Evolutionary conservation across 1,140 invertebrate species (phyloP), one percentile per base, ranked within the genome.

Genomic region (Heliconius congener): DNA sequence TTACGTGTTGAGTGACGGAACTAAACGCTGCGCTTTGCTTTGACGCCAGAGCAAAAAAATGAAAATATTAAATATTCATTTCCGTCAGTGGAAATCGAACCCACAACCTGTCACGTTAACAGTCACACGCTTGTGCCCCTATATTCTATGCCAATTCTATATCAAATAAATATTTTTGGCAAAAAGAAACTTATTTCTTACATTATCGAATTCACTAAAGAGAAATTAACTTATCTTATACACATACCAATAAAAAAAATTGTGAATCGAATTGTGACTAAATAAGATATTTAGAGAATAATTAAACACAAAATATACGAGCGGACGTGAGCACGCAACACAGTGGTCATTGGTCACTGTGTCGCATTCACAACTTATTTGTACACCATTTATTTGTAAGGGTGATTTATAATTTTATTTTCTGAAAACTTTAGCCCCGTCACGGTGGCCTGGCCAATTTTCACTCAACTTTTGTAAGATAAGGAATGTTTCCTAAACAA

Each of bases 401-500:
- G 16, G 76, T 84, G 77, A 84, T 81, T 81, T 81, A 81, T 77
- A 72, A 71, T 42, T 74, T 75, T 72, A 74, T 81, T 30, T 30
- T 77, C 57, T 70, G 30, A 80, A 79, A 73, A 55, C 73, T 57
- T 37, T 83, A 13, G 84, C 79, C 82, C 84, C 55, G 85, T 89
- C 89, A 90, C 85, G 88, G 89, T 88, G 89, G 89, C 84, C 88
- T 86, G 23, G 82, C 79, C 13, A 81, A 82, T 84, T 84, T 88
- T 86, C 83, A 85, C 77, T 85, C 34, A n/a, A 80, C 71, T 84
- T 46, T 87, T 87, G 86, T 85, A 39, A 76, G 78, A 84, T 84
- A 90, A 84, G 84, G 78, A 80, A 42, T 92, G 88, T 90, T 90
- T 90, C 83, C 82, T 90, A 91, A 92, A 91, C 88, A 92, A 91